These are phyloP conservation scores for Halisarca cf. caerulea DNA, from an alignment of 37 sponge, comb jelly and placozoan species.

Conservation along the genomic window DNA sequence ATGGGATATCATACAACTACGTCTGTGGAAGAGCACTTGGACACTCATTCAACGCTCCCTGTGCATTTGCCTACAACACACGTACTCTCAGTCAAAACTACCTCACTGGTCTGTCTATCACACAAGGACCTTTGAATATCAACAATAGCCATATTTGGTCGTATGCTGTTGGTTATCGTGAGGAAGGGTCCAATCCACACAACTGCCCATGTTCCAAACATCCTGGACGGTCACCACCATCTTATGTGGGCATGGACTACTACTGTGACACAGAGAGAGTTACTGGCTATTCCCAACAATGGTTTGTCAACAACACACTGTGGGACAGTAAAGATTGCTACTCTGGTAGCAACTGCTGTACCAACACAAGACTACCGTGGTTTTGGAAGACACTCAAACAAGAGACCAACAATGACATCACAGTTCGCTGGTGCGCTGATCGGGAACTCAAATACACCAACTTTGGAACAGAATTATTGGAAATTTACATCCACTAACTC, in stretches of 20 bases:
- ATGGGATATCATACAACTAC: background rate
- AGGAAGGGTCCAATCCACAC: background rate
- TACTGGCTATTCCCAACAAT: background rate
- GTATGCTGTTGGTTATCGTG: slow-evolving; percentile 12
- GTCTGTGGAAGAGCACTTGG: slow-evolving; percentile 8
- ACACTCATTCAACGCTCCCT: background rate
- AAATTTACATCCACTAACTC: no score
- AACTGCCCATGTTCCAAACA: background rate
- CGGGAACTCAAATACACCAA: no score
- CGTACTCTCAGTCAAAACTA: background rate
- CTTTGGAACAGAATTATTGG: no score
- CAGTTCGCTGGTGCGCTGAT: slow-evolving; percentile 18
- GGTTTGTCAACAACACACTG: slow-evolving; percentile 14
- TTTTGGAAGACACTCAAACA: slow-evolving; percentile 14
- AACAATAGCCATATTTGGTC: background rate
- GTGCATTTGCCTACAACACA: slow-evolving; percentile 3
- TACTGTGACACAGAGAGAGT: background rate
- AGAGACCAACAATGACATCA: background rate
- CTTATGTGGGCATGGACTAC: background rate
- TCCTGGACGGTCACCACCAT: background rate
- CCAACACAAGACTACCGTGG: slow-evolving; percentile 2
- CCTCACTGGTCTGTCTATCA: slow-evolving; percentile 10
- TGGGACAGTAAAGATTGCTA: slow-evolving; percentile 22
- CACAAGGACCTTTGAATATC: background rate
- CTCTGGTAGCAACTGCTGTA: slow-evolving; percentile 8